Evolutionary conservation across 2,797 vertebrate genomes (phyloP).

Genomic region (Dermochelys coriacea): DNA sequence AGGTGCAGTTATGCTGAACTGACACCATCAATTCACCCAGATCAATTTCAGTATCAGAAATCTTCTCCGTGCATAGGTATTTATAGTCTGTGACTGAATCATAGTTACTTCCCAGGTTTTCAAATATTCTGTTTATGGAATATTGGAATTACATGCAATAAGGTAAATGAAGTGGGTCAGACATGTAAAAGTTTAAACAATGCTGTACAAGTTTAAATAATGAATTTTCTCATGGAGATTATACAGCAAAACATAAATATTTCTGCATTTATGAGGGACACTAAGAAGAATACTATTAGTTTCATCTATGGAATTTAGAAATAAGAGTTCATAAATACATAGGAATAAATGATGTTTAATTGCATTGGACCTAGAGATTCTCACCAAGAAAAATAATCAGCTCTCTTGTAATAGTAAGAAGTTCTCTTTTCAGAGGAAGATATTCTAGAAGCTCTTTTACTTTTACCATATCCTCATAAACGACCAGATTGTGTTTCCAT

Average conservation of each 20-base stretch:
- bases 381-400: not conserved
- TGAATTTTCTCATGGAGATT: not conserved
- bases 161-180: not conserved
- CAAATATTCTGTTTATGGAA: not conserved
- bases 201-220: not conserved
- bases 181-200: not conserved
- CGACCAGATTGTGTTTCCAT: not conserved
- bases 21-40: not conserved
- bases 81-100: not conserved
- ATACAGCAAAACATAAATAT: not conserved
- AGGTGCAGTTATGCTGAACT: not conserved
- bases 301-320: not conserved
- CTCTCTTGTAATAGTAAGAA: not conserved
- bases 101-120: not conserved
- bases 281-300: not conserved
- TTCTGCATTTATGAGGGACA: not conserved
- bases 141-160: not conserved
- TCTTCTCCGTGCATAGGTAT: not conserved
- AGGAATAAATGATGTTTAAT: not conserved
- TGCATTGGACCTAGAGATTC: not conserved
- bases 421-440: not conserved
- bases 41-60: not conserved
- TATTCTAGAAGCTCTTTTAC: not conserved
- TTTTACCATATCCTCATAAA: not conserved
- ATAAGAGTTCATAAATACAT: not conserved